A percentile compares a stretch with the other conserved stretches of the same genome.
Conservation (phyloP, 2,113 vertebrate species). For the Butorides virescens region DNA sequence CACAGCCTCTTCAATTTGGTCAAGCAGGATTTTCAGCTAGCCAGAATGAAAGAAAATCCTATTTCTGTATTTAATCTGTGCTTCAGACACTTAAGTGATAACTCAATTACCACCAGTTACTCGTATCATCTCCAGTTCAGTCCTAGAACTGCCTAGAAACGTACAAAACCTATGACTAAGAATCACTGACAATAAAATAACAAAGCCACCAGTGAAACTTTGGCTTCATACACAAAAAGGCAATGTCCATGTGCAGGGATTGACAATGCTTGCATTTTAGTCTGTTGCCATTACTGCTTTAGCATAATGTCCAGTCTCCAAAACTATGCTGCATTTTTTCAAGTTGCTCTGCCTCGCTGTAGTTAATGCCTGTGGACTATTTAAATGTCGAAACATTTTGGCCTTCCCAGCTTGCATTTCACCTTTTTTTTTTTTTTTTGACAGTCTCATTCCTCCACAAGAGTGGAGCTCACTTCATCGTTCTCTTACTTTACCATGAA, state of each 20-base stretch:
- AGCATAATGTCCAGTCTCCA: not conserved
- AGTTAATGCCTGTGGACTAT: not conserved
- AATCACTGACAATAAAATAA: not conserved
- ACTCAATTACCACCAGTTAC: not conserved
- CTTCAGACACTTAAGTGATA: not conserved
- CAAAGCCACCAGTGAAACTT: not conserved
- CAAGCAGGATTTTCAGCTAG: slow-evolving; percentile 96
- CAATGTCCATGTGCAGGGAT: not conserved
- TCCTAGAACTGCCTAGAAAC: not conserved
- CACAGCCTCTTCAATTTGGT: slow-evolving; percentile 97
- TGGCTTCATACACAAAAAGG: not conserved
- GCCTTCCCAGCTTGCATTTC: not conserved
- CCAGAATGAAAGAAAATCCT: slow-evolving; percentile 35
- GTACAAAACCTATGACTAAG: not conserved
- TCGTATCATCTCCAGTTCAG: not conserved
- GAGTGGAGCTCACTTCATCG: not conserved
- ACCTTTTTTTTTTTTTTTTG: not conserved
- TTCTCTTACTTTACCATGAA: not conserved
- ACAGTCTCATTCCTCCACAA: not conserved
- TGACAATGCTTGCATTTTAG: not conserved
- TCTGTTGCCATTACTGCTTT: not conserved
- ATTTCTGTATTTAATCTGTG: slow-evolving; percentile 26
- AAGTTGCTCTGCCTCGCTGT: not conserved
- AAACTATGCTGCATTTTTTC: not conserved
- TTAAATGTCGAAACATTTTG: not conserved